phyloP scores from a whole-genome alignment of 2,888 invertebrate genomes.

The Neoscelio sp. region DNA sequence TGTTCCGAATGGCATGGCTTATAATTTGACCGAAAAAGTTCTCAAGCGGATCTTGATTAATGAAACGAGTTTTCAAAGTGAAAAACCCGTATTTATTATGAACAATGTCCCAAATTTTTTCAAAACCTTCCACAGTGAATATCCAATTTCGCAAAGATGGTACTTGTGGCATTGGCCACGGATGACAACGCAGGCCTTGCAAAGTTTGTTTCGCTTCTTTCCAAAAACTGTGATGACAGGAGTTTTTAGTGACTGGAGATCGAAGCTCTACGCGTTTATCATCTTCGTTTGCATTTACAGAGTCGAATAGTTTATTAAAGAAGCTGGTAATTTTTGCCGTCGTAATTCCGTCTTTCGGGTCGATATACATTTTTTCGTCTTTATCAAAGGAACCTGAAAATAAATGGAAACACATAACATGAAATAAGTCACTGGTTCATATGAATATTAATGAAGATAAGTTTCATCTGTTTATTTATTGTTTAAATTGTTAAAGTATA shows the following conservation, averaged over 20 bases:
- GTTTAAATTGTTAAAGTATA: too few relatives aligned
- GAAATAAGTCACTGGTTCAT: too few relatives aligned
- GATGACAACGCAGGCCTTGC: background rate
- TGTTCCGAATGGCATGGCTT: background rate
- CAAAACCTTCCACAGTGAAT: slow-evolving; percentile 11
- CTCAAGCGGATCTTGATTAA: slow-evolving; percentile 11
- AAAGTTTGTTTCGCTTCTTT: slow-evolving; percentile 2
- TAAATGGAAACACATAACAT: background rate
- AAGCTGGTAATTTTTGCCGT: background rate
- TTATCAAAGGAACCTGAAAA: background rate
- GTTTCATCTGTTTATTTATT: too few relatives aligned
- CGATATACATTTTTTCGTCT: background rate
- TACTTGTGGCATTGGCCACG: background rate
- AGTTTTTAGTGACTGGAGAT: background rate
- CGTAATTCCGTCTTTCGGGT: background rate
- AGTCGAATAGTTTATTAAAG: slow-evolving; percentile 25
- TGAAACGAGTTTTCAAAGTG: background rate
- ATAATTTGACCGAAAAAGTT: too few relatives aligned
- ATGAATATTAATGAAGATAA: too few relatives aligned
- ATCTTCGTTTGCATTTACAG: background rate
- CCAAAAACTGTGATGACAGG: slow-evolving; percentile 7
- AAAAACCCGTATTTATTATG: background rate
- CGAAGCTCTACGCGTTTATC: background rate
- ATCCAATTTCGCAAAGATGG: slow-evolving; percentile 11
- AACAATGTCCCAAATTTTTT: slow-evolving; percentile 4